Evolutionary conservation across 2,797 vertebrate genomes (phyloP).

Genomic region (Enteromius paludinosus): DNA sequence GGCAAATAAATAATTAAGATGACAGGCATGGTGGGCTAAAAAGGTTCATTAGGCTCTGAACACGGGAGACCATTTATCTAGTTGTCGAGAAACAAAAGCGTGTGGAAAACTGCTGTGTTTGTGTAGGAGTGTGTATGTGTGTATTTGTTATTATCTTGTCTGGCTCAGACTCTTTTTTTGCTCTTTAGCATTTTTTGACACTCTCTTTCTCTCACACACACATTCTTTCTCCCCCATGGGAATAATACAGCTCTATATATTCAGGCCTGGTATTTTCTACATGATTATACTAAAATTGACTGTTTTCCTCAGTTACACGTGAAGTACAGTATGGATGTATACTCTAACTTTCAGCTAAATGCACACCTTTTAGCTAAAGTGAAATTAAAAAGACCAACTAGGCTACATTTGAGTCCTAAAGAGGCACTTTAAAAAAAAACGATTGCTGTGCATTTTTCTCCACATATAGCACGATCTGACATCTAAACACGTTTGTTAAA

Average conservation of each 20-base stretch:
- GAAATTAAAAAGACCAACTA: no score
- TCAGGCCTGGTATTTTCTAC: constrained; percentile 25
- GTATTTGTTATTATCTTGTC: constrained; percentile 34
- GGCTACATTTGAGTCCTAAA: no score
- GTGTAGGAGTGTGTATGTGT: constrained; percentile 25
- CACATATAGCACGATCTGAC: no score
- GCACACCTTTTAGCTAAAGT: no score
- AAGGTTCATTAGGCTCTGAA: constrained; percentile 44
- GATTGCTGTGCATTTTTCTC: no score
- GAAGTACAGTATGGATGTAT: neutral
- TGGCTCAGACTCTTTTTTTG: neutral
- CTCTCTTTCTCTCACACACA: neutral
- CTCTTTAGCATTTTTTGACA: neutral
- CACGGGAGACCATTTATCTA: constrained; percentile 32
- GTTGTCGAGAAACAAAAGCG: constrained; percentile 34
- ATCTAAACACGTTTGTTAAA: no score
- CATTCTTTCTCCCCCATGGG: neutral
- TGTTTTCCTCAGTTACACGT: neutral
- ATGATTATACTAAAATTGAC: constrained; percentile 31
- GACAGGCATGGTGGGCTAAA: constrained; percentile 5
- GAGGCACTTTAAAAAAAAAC: no score
- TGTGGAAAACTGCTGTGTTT: constrained; percentile 24
- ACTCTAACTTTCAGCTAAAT: neutral
- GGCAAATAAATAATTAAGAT: constrained; percentile 38
- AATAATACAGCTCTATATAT: constrained; percentile 5